Conservation (phyloP, 2,888 invertebrate genomes). For the Helicoverpa assulta region DNA sequence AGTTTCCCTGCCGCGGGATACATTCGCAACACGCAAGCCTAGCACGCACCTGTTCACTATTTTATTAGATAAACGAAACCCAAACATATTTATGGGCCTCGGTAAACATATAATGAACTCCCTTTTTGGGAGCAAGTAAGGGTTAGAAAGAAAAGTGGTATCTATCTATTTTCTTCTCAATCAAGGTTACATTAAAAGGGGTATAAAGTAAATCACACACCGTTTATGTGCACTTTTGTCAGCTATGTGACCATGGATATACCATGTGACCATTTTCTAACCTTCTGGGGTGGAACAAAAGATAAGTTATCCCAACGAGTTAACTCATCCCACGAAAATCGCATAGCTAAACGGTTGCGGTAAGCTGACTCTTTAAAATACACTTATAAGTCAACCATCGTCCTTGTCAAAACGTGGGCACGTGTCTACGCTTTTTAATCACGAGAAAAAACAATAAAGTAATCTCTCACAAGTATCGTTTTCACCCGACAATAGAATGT, state of each 20-base stretch:
- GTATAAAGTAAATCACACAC: background rate
- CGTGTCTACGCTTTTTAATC: slow-evolving; percentile 85
- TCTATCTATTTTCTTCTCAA: too few species aligned
- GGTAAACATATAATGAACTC: slow-evolving; percentile 53
- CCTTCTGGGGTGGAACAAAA: too few species aligned
- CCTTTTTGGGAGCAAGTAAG: slow-evolving; percentile 17
- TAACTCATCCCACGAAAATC: background rate
- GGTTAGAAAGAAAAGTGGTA: slow-evolving; percentile 10
- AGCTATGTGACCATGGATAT: too few species aligned
- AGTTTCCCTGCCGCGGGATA: slow-evolving; percentile 76
- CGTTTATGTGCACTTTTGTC: too few species aligned
- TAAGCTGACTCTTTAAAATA: slow-evolving; percentile 3
- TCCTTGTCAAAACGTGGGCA: slow-evolving; percentile 75
- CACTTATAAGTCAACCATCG: slow-evolving; percentile 38
- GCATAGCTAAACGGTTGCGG: background rate
- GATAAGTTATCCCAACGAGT: too few species aligned
- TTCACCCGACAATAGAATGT: slow-evolving; percentile 86
- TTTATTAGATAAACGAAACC: slow-evolving; percentile 69
- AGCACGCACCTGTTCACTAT: slow-evolving; percentile 80
- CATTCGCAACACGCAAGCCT: slow-evolving; percentile 81
- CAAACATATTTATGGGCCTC: slow-evolving; percentile 53
- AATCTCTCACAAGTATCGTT: slow-evolving; percentile 91
- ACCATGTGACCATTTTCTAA: too few species aligned
- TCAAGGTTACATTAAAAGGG: background rate
- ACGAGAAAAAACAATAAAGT: slow-evolving; percentile 90